Percentiles rank a stretch among this genome's conserved stretches.
phyloP scores from a whole-genome alignment of 1,140 invertebrate species.

The Drosophila sechellia region DNA sequence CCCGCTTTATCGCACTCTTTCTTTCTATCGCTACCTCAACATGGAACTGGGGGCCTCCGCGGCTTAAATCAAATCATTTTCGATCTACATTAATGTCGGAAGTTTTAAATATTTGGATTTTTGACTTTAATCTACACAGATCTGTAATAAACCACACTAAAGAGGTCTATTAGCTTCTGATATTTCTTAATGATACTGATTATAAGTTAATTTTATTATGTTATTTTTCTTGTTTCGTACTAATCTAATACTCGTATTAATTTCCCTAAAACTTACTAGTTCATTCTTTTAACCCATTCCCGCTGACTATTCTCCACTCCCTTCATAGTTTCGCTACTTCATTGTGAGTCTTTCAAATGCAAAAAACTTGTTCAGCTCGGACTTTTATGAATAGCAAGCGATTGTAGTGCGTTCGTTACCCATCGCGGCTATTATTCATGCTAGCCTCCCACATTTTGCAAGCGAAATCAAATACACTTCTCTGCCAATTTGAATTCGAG shows the following conservation, averaged over 20 bases:
- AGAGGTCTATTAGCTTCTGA: not conserved
- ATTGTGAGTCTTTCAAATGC: constrained; percentile 67
- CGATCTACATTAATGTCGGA: constrained; percentile 5
- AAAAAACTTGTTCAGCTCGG: constrained; percentile 78
- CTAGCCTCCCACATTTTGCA: constrained; percentile 20
- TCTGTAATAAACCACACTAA: no score
- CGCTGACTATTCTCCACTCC: constrained; percentile 1
- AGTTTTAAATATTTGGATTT: no score
- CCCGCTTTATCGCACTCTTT: constrained; percentile 29
- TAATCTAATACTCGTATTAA: no score
- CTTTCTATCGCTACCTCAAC: constrained; percentile 43
- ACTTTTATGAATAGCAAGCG: constrained; percentile 79
- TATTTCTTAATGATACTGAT: no score
- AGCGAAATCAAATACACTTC: constrained; percentile 39
- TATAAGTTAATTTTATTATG: no score
- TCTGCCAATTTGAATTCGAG: constrained; percentile 43
- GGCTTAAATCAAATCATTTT: constrained; percentile 41
- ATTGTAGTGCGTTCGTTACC: constrained; percentile 57
- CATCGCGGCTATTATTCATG: constrained; percentile 67
- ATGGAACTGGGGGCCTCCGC: constrained; percentile 28
- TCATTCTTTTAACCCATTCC: not conserved
- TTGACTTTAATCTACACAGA: no score
- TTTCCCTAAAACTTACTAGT: not conserved
- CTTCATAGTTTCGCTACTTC: constrained; percentile 23
- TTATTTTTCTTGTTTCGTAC: no score